phyloP scores from a whole-genome alignment of 2,113 vertebrate genomes.

The Hemicordylus capensis region DNA sequence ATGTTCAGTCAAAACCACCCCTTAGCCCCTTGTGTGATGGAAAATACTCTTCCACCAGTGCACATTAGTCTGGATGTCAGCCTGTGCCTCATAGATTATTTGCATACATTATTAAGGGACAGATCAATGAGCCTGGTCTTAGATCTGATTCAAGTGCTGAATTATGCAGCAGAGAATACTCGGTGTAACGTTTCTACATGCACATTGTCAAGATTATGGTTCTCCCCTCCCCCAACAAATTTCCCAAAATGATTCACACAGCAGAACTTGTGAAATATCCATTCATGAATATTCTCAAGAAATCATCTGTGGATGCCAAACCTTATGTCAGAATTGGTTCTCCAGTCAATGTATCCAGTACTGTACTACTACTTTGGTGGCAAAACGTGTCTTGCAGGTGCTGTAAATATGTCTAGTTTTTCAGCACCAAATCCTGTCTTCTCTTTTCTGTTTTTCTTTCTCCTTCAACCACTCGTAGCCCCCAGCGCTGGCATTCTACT shows the following conservation, averaged over 20 bases:
- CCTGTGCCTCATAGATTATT: too few species aligned
- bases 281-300: neutral
- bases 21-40: too few species aligned
- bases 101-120: too few species aligned
- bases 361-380: neutral
- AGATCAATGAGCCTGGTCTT: too few species aligned
- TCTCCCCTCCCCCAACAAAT: too few species aligned
- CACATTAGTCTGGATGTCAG: too few species aligned
- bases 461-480: neutral
- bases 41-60: too few species aligned
- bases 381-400: neutral
- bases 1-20: too few species aligned
- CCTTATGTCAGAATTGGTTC: neutral
- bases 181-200: too few species aligned
- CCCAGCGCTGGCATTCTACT: neutral
- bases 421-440: accelerated
- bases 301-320: neutral
- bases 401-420: accelerated
- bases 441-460: neutral
- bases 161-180: too few species aligned
- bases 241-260: neutral
- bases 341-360: neutral
- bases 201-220: too few species aligned
- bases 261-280: neutral
- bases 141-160: too few species aligned